A percentile compares a stretch with the other conserved stretches of the same genome.
These are phyloP conservation scores for Callaeas wilsoni DNA, from an alignment of 2,113 vertebrate genomes.

Conservation along the genomic window DNA sequence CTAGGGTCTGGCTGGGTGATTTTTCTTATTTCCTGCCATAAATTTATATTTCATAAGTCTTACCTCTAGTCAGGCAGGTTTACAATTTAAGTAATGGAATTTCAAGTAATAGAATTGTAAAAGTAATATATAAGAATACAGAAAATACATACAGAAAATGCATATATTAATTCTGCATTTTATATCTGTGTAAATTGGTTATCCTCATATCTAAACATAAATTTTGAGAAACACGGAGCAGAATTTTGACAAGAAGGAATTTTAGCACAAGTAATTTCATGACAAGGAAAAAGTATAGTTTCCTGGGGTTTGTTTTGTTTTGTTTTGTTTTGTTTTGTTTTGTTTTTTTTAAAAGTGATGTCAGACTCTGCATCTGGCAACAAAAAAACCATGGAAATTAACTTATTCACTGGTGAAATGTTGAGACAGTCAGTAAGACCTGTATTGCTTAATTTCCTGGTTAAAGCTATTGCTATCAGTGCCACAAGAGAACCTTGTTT, in stretches of 20 bases:
- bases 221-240: not conserved
- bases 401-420: not conserved
- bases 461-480: not conserved
- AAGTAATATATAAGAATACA: not conserved
- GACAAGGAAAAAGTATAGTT: accelerated
- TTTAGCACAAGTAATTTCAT: not conserved
- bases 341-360: not conserved
- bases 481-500: not conserved
- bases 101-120: not conserved
- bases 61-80: not conserved
- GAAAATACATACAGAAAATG: not conserved
- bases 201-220: not conserved
- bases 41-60: not conserved
- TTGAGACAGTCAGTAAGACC: not conserved
- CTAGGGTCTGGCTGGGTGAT: not conserved
- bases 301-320: not conserved
- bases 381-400: not conserved
- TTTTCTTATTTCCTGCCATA: not conserved
- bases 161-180: not conserved
- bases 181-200: not conserved
- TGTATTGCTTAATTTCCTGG: not conserved
- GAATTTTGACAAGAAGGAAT: not conserved
- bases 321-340: not conserved
- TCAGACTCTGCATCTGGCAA: not conserved
- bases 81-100: not conserved